Conservation (phyloP, 2,888 invertebrate species). For the Xanthia togata region DNA sequence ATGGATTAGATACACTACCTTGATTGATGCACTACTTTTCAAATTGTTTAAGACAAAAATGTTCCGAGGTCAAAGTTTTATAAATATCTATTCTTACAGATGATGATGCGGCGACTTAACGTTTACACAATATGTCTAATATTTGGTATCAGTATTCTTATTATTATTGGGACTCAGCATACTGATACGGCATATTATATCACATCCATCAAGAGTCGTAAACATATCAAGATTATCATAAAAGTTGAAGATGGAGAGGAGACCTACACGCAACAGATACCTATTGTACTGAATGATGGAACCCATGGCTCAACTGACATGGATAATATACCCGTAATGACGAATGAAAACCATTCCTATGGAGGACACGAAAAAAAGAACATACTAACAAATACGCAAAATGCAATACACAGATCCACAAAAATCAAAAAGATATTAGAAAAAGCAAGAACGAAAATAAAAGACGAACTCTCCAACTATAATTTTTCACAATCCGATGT, state of each 20-base stretch:
- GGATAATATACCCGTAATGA: neutral
- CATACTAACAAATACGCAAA: neutral
- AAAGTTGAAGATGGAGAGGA: conserved; percentile 89
- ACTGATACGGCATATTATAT: conserved; percentile 86
- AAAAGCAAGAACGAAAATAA: conserved; percentile 81
- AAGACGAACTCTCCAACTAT: conserved; percentile 81
- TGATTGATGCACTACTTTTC: neutral
- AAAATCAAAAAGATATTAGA: conserved; percentile 82
- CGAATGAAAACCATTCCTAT: neutral
- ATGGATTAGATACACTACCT: too few relatives aligned
- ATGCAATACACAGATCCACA: conserved; percentile 31
- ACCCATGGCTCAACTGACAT: conserved; percentile 53
- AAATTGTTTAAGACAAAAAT: neutral
- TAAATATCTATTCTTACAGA: conserved; percentile 21
- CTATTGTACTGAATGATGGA: conserved; percentile 74
- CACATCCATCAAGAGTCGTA: conserved; percentile 80
- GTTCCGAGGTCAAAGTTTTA: neutral
- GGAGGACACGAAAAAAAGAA: neutral
- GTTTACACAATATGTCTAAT: conserved; percentile 62
- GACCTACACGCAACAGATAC: conserved; percentile 71
- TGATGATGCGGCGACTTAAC: conserved; percentile 41
- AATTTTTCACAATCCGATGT: conserved; percentile 81
- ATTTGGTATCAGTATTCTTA: conserved; percentile 86
- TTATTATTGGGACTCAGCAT: conserved; percentile 87
- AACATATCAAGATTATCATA: conserved; percentile 87